Conservation (phyloP, 2,113 vertebrate genomes). For the Aptenodytes forsteri region DNA sequence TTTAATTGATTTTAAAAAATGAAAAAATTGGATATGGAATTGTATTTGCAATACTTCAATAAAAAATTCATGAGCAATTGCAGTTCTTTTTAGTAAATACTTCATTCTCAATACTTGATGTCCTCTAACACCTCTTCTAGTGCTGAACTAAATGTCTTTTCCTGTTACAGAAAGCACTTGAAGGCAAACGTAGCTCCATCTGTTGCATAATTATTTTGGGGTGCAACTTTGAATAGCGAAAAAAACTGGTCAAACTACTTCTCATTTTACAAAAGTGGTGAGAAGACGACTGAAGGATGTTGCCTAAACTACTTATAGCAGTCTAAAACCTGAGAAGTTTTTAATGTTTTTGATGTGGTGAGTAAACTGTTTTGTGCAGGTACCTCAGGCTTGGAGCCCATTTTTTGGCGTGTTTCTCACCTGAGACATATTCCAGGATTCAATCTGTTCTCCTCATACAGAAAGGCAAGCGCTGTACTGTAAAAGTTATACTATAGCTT, state of each 20-base stretch:
- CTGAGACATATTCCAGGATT: background rate
- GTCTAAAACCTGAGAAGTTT: background rate
- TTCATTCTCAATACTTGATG: background rate
- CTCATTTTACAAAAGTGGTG: background rate
- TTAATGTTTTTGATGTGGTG: background rate
- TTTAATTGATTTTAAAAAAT: background rate
- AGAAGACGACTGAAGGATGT: background rate
- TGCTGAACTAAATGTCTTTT: background rate
- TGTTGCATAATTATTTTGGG: background rate
- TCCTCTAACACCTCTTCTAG: background rate
- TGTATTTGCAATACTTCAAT: background rate
- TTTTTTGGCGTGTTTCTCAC: background rate
- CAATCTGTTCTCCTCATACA: background rate
- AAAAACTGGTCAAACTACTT: background rate
- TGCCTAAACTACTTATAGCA: background rate
- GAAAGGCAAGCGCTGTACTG: background rate
- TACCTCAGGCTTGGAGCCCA: background rate
- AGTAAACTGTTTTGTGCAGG: background rate
- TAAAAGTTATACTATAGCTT: background rate
- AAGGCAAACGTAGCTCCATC: background rate
- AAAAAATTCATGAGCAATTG: background rate
- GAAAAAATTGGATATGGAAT: rapidly evolving
- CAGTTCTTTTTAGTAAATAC: background rate
- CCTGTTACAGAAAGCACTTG: background rate
- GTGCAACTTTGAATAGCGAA: background rate